These are phyloP conservation scores for Neomorphus geoffroyi DNA, from an alignment of 2,797 vertebrate species.

Conservation along the genomic window DNA sequence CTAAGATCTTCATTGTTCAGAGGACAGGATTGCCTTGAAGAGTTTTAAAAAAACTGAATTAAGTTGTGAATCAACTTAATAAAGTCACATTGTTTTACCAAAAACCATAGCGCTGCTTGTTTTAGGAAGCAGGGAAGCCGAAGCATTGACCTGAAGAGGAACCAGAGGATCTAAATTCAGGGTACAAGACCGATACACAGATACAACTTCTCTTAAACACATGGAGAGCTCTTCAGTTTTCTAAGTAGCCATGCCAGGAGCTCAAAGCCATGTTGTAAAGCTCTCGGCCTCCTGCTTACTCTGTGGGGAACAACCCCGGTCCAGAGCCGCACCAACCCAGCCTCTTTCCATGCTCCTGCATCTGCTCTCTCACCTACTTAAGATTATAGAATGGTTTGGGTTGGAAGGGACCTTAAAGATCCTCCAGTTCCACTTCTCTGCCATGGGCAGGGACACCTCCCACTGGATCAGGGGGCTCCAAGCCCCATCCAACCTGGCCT, in stretches of 20 bases:
- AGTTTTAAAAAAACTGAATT: neutral
- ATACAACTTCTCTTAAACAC: neutral
- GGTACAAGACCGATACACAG: fast-evolving
- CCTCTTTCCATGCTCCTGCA: neutral
- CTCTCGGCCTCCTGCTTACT: neutral
- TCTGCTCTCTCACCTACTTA: neutral
- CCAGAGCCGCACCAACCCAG: fast-evolving
- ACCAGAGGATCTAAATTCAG: neutral
- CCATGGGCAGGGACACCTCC: too few relatives aligned
- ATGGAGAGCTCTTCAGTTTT: neutral
- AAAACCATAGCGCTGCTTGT: fast-evolving
- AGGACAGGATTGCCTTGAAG: neutral
- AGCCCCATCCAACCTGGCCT: too few relatives aligned
- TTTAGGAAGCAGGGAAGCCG: neutral
- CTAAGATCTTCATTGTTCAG: constrained; percentile 62
- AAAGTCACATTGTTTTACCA: fast-evolving
- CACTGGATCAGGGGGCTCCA: too few relatives aligned
- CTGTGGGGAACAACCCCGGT: neutral
- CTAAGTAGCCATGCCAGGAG: neutral
- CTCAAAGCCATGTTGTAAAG: fast-evolving
- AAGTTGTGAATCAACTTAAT: neutral
- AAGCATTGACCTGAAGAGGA: neutral
- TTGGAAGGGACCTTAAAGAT: too few relatives aligned
- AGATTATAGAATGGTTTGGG: too few relatives aligned
- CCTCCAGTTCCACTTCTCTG: too few relatives aligned